Percentiles rank a stretch among this genome's conserved stretches.
phyloP scores from a whole-genome alignment of 53 echinoderm and acorn worm genomes.

The Luidia sarsii region DNA sequence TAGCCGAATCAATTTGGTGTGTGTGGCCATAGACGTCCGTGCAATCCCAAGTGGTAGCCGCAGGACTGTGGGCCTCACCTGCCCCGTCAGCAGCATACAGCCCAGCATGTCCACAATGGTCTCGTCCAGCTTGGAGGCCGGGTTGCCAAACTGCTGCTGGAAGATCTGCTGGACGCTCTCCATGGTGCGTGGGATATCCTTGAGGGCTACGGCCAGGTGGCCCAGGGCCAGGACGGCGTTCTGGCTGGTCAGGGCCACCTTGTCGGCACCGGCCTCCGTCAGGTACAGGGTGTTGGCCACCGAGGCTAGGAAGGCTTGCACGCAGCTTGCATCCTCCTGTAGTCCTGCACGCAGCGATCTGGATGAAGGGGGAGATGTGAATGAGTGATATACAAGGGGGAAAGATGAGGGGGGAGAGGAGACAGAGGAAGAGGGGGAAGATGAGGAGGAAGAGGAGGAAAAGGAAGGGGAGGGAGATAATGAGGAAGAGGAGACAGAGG shows the following conservation, averaged over 20 bases:
- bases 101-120: conserved; percentile 97
- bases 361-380: too few species aligned
- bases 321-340: conserved; percentile 78
- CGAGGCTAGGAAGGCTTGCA: conserved; percentile 94
- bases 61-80: conserved; percentile 53
- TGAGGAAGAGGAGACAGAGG: too few species aligned
- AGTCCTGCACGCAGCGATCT: conserved; percentile 83
- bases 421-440: too few species aligned
- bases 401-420: too few species aligned
- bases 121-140: conserved; percentile 82
- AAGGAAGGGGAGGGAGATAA: too few species aligned
- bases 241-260: conserved; percentile 70
- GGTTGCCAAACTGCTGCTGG: conserved; percentile 90
- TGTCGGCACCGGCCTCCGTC: conserved; percentile 75
- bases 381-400: too few species aligned
- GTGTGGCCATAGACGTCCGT: too few species aligned
- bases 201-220: conserved; percentile 77
- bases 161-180: conserved; percentile 96
- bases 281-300: conserved; percentile 92
- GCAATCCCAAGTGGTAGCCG: too few species aligned
- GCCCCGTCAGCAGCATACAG: conserved; percentile 85
- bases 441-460: too few species aligned
- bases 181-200: conserved; percentile 79
- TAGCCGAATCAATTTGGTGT: too few species aligned
- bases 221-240: conserved; percentile 90